phyloP scores from a whole-genome alignment of 2,113 vertebrate species.

The Platysternon megacephalum region DNA sequence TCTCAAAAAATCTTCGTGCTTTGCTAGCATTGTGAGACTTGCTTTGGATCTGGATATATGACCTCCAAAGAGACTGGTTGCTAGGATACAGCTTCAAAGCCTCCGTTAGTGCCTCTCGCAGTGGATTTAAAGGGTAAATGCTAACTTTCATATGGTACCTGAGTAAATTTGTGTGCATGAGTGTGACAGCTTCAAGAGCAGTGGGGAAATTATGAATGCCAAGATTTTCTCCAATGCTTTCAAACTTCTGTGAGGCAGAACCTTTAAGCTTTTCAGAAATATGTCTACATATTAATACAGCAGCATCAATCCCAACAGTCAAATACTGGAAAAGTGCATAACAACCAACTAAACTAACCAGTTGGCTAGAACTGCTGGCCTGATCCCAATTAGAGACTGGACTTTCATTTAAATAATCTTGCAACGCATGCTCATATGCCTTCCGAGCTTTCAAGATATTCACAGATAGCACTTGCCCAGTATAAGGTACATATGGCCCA shows the following conservation, averaged over 20 bases:
- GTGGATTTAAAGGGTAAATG: conserved; percentile 85
- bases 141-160: conserved; percentile 82
- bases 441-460: conserved; percentile 90
- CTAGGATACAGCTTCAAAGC: conserved; percentile 83
- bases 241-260: neutral
- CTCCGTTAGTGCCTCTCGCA: conserved; percentile 82
- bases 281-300: conserved; percentile 78
- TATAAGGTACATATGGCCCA: conserved; percentile 65
- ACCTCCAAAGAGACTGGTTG: conserved; percentile 87
- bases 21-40: conserved; percentile 88
- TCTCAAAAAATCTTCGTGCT: conserved; percentile 89
- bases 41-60: conserved; percentile 87
- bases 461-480: conserved; percentile 77
- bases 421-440: conserved; percentile 83
- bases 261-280: conserved; percentile 76
- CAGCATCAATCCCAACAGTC: conserved; percentile 87
- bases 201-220: conserved; percentile 20
- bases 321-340: conserved; percentile 95
- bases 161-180: conserved; percentile 86
- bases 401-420: conserved; percentile 61
- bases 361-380: neutral
- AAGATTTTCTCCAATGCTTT: neutral
- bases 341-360: conserved; percentile 84
- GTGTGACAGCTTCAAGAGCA: conserved; percentile 81
- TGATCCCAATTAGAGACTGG: neutral